Conservation (phyloP, 2,113 vertebrate genomes). For the Ammodytes dubius region DNA sequence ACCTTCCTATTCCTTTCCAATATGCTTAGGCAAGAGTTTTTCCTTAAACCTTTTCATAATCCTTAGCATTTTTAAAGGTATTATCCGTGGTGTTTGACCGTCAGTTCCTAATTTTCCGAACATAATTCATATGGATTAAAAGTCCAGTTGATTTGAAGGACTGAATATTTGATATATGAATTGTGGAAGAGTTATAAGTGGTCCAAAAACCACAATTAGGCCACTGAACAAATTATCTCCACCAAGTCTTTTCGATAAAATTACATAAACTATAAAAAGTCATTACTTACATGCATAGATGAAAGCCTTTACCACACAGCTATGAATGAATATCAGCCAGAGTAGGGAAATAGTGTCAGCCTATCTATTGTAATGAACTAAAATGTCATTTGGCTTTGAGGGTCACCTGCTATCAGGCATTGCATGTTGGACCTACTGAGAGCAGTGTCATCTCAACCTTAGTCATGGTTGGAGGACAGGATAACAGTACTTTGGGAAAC, state of each 20-base stretch:
- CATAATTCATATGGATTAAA: background rate
- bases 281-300: background rate
- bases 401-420: constrained; percentile 2
- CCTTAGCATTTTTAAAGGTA: too few species aligned
- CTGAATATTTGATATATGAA: background rate
- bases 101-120: too few species aligned
- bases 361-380: background rate
- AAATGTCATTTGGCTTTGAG: constrained; percentile 13
- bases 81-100: background rate
- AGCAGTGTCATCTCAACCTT: background rate
- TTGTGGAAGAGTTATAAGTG: background rate
- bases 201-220: background rate
- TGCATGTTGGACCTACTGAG: background rate
- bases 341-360: background rate
- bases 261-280: background rate
- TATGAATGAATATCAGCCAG: background rate
- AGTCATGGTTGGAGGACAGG: background rate
- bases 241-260: background rate
- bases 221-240: background rate
- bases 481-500: background rate
- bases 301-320: background rate
- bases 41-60: too few species aligned
- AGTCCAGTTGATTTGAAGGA: background rate
- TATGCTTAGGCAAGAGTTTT: too few species aligned
- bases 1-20: too few species aligned